phyloP scores from a whole-genome alignment of 2,113 vertebrate genomes.

The Saimiri boliviensis region DNA sequence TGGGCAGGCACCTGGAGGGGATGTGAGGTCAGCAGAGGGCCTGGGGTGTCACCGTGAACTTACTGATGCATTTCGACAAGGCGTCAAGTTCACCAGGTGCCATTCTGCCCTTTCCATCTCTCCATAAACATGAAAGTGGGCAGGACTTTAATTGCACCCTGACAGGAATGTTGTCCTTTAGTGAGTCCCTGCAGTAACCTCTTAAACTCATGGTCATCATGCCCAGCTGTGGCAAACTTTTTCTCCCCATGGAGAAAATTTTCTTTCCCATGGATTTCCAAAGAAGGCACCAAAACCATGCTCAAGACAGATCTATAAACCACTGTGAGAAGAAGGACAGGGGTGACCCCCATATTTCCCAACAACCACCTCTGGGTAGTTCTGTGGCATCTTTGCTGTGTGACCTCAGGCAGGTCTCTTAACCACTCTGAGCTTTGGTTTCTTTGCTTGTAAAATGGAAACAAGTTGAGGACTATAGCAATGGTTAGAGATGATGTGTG shows the following conservation, averaged over 20 bases:
- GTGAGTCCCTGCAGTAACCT: not conserved
- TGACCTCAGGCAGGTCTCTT: not conserved
- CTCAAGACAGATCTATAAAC: no score
- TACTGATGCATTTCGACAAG: not conserved
- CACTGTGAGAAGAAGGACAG: not conserved
- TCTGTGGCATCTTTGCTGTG: not conserved
- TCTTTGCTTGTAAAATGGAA: not conserved
- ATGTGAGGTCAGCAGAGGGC: not conserved
- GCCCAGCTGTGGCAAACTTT: not conserved
- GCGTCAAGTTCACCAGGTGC: not conserved
- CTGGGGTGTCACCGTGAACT: not conserved
- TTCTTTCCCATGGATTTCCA: not conserved
- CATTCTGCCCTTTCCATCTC: not conserved
- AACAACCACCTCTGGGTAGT: not conserved
- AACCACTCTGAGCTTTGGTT: not conserved
- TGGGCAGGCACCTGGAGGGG: not conserved
- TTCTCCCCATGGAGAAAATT: not conserved
- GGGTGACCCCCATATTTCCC: not conserved
- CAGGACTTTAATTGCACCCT: not conserved
- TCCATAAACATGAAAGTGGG: not conserved
- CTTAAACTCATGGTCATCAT: not conserved
- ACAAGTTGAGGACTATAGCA: not conserved
- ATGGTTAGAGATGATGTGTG: not conserved
- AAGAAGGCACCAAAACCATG: not conserved
- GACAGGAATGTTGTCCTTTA: not conserved